phyloP scores from a whole-genome alignment of 2,888 invertebrate genomes.

The Lymantria dispar region DNA sequence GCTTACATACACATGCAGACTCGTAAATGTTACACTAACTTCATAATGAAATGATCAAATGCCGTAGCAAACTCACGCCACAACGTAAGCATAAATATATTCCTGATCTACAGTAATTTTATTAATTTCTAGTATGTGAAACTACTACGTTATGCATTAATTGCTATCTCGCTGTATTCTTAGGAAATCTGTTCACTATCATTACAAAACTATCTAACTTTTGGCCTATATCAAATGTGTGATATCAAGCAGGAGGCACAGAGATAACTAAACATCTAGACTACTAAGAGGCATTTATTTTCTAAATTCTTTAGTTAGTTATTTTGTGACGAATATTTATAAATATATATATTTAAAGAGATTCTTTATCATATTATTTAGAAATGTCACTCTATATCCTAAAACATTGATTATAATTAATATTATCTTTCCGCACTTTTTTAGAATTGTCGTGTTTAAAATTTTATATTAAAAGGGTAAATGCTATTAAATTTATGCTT shows the following conservation, averaged over 20 bases:
- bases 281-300: background rate
- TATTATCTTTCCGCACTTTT: too few species aligned
- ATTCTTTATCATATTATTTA: too few species aligned
- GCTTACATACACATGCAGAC: too few species aligned
- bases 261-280: background rate
- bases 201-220: constrained; percentile 32
- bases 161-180: constrained; percentile 56
- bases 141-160: constrained; percentile 45
- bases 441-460: too few species aligned
- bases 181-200: constrained; percentile 48
- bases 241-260: background rate
- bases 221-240: background rate
- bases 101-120: constrained; percentile 26
- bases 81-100: constrained; percentile 32
- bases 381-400: too few species aligned
- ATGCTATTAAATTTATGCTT: too few species aligned
- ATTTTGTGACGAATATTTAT: background rate
- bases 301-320: background rate
- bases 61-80: constrained; percentile 24
- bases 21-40: too few species aligned
- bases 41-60: background rate
- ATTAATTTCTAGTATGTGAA: constrained; percentile 25
- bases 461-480: too few species aligned
- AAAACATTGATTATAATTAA: too few species aligned
- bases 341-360: background rate